Evolutionary conservation across 1,140 invertebrate genomes (phyloP).

Genomic region (Musca vetustissima): DNA sequence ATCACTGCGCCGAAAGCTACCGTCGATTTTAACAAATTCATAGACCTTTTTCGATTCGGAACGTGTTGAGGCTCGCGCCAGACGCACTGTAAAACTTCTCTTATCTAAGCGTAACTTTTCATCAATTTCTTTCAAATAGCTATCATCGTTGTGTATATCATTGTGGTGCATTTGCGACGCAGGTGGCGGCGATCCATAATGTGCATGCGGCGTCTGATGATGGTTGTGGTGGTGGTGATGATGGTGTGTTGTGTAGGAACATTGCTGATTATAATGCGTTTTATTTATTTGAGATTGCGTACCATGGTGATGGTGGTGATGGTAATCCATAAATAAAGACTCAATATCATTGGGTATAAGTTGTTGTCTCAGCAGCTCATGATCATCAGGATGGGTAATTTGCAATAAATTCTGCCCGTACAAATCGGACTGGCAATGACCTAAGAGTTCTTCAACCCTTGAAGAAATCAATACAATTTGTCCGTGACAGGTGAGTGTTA

Average conservation of each 20-base stretch:
- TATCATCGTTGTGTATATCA: slow-evolving; percentile 38
- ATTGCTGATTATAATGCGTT: slow-evolving; percentile 34
- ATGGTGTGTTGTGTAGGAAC: slow-evolving; percentile 33
- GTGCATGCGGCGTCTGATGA: not conserved
- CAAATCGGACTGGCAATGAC: slow-evolving; percentile 82
- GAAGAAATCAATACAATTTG: slow-evolving; percentile 84
- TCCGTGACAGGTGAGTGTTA: slow-evolving; percentile 79
- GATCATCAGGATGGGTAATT: slow-evolving; percentile 77
- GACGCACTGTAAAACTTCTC: slow-evolving; percentile 57
- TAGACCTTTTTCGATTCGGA: slow-evolving; percentile 66
- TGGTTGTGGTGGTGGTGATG: not conserved
- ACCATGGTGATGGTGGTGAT: slow-evolving; percentile 28
- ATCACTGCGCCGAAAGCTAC: slow-evolving; percentile 59
- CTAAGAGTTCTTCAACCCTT: slow-evolving; percentile 78
- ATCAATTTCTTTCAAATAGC: slow-evolving; percentile 48
- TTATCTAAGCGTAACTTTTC: slow-evolving; percentile 47
- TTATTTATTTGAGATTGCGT: too few relatives aligned
- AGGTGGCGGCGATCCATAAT: not conserved
- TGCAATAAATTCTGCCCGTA: slow-evolving; percentile 81
- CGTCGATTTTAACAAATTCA: slow-evolving; percentile 64
- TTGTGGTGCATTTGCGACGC: not conserved
- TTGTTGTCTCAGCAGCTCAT: slow-evolving; percentile 67
- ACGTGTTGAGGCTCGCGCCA: slow-evolving; percentile 65
- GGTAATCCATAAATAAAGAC: slow-evolving; percentile 37
- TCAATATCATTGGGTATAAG: slow-evolving; percentile 62